Evolutionary conservation across 2,113 vertebrate species (phyloP).

Genomic region (Tringa solitaria): DNA sequence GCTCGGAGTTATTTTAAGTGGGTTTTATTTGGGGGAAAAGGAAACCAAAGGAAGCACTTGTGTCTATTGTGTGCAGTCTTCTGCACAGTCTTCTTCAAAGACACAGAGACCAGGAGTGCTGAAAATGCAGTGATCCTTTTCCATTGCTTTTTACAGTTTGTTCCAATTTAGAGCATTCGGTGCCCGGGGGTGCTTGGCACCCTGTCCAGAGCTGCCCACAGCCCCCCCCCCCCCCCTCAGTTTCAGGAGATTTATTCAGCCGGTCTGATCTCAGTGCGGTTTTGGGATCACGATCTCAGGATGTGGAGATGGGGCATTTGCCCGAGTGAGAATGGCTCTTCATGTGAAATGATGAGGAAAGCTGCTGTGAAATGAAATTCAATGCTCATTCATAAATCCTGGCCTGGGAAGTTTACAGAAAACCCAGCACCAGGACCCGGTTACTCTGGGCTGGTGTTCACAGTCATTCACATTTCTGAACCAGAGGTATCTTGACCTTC

Average conservation of each 20-base stretch:
- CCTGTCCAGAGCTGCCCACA: neutral
- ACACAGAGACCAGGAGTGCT: neutral
- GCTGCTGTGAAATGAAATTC: neutral
- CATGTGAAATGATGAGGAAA: neutral
- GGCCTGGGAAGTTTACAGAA: neutral
- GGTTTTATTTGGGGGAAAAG: neutral
- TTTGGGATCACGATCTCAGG: neutral
- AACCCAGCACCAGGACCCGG: neutral
- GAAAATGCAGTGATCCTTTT: neutral
- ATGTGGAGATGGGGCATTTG: neutral
- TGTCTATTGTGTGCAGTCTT: neutral
- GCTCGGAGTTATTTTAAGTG: neutral
- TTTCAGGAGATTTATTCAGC: neutral
- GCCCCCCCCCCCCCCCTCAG: too few relatives aligned
- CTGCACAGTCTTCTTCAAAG: neutral
- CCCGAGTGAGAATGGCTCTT: neutral
- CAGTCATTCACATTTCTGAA: neutral
- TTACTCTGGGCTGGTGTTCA: neutral
- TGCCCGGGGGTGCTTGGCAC: neutral
- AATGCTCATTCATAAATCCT: neutral
- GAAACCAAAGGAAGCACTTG: neutral
- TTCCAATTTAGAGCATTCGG: neutral
- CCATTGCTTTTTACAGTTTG: neutral
- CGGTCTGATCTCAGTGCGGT: accelerated
- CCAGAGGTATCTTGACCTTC: neutral